Evolutionary conservation across 2,888 invertebrate species (phyloP), one percentile per base, ranked within the genome.

Genomic region (Crossocerus cetratus): DNA sequence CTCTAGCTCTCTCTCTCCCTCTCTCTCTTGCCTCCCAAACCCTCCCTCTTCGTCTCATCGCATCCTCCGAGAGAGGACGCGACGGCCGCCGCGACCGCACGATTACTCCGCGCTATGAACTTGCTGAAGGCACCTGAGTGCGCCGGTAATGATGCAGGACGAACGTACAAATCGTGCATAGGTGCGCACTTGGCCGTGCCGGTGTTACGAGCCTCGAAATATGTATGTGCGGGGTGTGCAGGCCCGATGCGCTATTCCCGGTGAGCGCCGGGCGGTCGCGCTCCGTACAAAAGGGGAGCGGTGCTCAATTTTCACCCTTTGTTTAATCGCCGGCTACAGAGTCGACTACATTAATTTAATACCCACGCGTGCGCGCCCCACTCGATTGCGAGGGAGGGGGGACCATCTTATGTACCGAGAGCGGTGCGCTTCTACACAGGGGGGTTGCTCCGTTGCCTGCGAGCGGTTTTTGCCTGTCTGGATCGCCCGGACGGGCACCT

Each of bases 301-400:
- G 81, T 86, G 83, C 88, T 88, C 87, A 86, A 88, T 87, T 87
- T 89, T 88, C 88, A 86, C 89, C 89, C 89, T 89, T 89, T 89
- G 88, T 90, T 89, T 88, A 88, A 89, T 87, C 88, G 86, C 82
- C 79, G 84, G 70, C 81, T 84, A 80, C 83, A 78, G 86, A 86
- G 87, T 88, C 85, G 86, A 86, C 88, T 87, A 86, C 87, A 88
- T 89, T 88, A 87, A 89, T 89, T 88, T 87, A 85, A 86, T 88
- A 86, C 86, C 83, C 78, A 82, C 84, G 85, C 85, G 84, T 83
- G 84, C 85, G 85, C 83, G 81, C 74, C 14, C 76, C 81, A 76
- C 77, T 84, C 78, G 69, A 81, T 75, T 81, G 69, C 70, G 57
- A 78, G 67, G 69, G 77, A n/a, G 78, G 82, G 82, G 78, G 23